phyloP scores from a whole-genome alignment of 2,113 vertebrate genomes.

The Gallinago media region DNA sequence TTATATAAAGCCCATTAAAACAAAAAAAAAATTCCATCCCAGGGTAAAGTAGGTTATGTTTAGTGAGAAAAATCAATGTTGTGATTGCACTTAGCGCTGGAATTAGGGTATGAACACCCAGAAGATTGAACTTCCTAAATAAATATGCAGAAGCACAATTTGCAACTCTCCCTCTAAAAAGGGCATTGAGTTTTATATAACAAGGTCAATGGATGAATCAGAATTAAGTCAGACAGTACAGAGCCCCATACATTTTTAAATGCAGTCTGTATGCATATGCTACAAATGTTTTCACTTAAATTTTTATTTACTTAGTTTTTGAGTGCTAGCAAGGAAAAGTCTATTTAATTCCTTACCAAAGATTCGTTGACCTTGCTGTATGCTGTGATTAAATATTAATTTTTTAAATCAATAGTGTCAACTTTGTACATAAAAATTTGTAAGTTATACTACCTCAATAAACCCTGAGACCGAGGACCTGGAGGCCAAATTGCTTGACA shows the following conservation, averaged over 20 bases:
- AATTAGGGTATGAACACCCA: slow-evolving; percentile 52
- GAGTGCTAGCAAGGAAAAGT: slow-evolving; percentile 19
- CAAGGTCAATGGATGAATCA: slow-evolving; percentile 54
- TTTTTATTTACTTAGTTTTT: slow-evolving; percentile 25
- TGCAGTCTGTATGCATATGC: neutral
- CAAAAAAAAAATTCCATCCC: neutral
- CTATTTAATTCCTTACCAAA: neutral
- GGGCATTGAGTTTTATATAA: slow-evolving; percentile 58
- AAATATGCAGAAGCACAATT: slow-evolving; percentile 63
- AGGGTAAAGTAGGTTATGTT: slow-evolving; percentile 64
- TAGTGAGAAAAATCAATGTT: slow-evolving; percentile 68
- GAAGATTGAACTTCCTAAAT: slow-evolving; percentile 60
- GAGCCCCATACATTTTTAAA: slow-evolving; percentile 34
- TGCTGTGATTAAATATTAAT: slow-evolving; percentile 45
- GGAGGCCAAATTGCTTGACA: neutral
- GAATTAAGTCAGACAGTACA: slow-evolving; percentile 36
- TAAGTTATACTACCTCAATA: neutral
- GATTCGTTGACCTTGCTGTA: neutral
- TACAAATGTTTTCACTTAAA: neutral
- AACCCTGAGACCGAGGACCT: neutral
- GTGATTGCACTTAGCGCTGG: slow-evolving; percentile 58
- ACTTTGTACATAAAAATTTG: neutral
- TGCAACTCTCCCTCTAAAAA: slow-evolving; percentile 38
- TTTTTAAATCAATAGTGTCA: slow-evolving; percentile 38
- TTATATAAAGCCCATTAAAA: slow-evolving; percentile 34